Base-by-base conservation (phyloP, 2,797 vertebrate genomes). In the Platalea minor region DNA sequence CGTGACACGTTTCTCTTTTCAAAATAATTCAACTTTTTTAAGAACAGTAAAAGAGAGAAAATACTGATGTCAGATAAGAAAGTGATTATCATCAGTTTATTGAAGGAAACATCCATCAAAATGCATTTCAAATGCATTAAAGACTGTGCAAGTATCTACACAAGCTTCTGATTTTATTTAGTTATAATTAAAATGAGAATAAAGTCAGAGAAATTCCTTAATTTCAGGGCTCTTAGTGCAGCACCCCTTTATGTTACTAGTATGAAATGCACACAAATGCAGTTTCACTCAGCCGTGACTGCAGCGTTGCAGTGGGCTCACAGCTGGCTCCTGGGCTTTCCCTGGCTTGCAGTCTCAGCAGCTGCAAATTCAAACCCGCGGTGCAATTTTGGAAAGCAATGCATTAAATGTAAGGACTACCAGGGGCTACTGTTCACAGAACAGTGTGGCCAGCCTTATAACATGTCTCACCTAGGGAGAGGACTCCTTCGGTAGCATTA, bases 401-500 rank as follows among this genome's bases (percentile, higher is more conserved):
- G 28, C n/a, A 41, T 17, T 54, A 51, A 59, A 54, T 45, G 8
- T 63, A 82, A 59, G 48, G 28, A 5, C 33, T 59, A 12, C 31
- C 8, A 43, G 4, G 46, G 31, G 7, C 31, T 76, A 50, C 57
- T 59, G 10, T 29, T 74, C 50, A 59, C 41, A 67, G 59, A 54
- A 26, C 25, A 25, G 15, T 4, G 13, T 29, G 37, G 5, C 9
- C 76, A 61, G 29, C 37, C 24, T 33, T 35, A 3, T 5, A 35
- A 17, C 1, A 0, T 1, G 3, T 60, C 69, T 63, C 20, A 35
- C 4, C 1, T 2, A 63, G n/a, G 25, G n/a, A 84, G 35, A 79
- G 37, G 10, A 26, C 11, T 37, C 29, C 65, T 19, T 56, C 15
- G 23, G 33, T 0, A 81, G 41, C 35, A 35, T 9, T 23, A 45